Conservation (phyloP, 1,140 invertebrate genomes). For the Anthonomus grandis region DNA sequence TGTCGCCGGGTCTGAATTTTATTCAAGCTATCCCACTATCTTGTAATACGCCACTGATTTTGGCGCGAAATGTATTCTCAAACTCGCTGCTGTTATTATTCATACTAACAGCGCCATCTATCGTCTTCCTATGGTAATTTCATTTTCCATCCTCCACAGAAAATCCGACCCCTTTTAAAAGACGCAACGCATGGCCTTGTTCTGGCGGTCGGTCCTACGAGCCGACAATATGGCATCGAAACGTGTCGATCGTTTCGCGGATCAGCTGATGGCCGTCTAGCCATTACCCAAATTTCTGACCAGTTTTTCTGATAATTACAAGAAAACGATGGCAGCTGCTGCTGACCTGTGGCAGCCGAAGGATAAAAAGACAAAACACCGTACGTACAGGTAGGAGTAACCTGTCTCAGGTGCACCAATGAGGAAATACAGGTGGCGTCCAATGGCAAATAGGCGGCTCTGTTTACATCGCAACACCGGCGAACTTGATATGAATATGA, state of each 20-base stretch:
- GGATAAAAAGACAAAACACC: slow-evolving; percentile 17
- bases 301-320: not conserved
- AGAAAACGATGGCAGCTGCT: not conserved
- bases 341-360: not conserved
- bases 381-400: slow-evolving; percentile 46
- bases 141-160: too few species aligned
- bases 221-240: too few species aligned
- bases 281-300: too few species aligned
- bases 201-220: not conserved
- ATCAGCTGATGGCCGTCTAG: slow-evolving; percentile 42
- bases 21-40: too few species aligned
- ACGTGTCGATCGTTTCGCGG: slow-evolving; percentile 35
- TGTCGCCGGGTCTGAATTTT: too few species aligned
- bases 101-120: not conserved
- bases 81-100: too few species aligned
- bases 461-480: slow-evolving; percentile 40
- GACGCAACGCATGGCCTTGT: slow-evolving; percentile 9
- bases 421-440: slow-evolving; percentile 34
- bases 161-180: slow-evolving; percentile 8
- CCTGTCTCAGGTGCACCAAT: slow-evolving; percentile 48
- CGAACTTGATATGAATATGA: slow-evolving; percentile 37
- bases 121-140: too few species aligned
- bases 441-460: slow-evolving; percentile 45
- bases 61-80: too few species aligned
- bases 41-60: too few species aligned